Evolutionary conservation across 2,888 invertebrate species (phyloP), one percentile per base, ranked within the genome.

Genomic region (Drosophila conformis): DNA sequence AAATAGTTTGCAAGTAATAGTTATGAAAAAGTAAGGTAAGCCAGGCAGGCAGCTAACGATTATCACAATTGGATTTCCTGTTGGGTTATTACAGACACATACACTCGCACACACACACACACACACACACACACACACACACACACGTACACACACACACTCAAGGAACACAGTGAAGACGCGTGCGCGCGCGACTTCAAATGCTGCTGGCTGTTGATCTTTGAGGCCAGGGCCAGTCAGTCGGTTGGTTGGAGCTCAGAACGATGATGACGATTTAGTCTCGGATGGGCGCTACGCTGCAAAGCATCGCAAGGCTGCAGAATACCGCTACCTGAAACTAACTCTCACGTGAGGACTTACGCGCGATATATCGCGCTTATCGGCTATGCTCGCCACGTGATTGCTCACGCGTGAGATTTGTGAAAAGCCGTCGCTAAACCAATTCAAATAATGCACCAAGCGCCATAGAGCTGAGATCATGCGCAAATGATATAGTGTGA

Each of bases 281-380:
- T 90, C 90, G 89, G 90, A 90, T 87, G 89, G 91, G 87, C 90
- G 87, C 85, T 91, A 80, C 87, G 87, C 89, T 85, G 91, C 82
- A 83, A 83, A 91, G 91, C 91, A 91, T 89, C 91, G 85, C 69
- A 72, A 74, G 85, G 77, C 77, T 69, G 78, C 81, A 72, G 72
- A 78, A 77, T 69, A 72, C 61, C 78, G 81, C 72, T 72, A 81
- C 33, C 54, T 62, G 53, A 62, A 68, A 57, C 56, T 21, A 42
- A 21, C 38, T 63, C 54, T 68, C 48, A 67, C 60, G 56, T 56
- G 69, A 69, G 69, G 48, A 71, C 38, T 42, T 29, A 57, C 27
- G 48, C 67, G 58, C 66, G 48, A 52, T 38, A 60, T 36, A 52
- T 61, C 51, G 65, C 72, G 65, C 51, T 63, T 62, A 58, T 69